A percentile compares a stretch with the other conserved stretches of the same genome.
Evolutionary conservation across 2,113 vertebrate species (phyloP).

Genomic region (Chloropsis hardwickii): DNA sequence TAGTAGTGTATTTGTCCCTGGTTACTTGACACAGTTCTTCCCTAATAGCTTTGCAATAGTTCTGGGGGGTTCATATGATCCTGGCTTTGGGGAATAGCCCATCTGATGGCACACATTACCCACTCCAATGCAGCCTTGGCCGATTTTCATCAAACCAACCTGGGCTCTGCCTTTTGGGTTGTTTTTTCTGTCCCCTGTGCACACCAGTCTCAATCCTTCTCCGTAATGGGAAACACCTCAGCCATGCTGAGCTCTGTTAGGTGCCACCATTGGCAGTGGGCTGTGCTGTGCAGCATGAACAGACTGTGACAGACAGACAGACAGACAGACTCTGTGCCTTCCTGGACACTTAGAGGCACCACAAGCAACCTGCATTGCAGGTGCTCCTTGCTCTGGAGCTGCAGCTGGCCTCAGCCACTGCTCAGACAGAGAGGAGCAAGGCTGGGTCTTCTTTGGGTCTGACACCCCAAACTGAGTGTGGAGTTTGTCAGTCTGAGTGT

Average conservation of each 20-base stretch:
- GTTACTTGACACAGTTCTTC: conserved; percentile 59
- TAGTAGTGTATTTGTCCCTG: conserved; percentile 21
- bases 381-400: background rate
- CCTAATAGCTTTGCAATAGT: conserved; percentile 55
- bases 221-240: background rate
- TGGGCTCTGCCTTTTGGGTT: background rate
- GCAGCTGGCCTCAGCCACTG: background rate
- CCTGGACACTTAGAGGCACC: background rate
- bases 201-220: background rate
- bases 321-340: background rate
- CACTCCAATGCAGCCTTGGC: background rate
- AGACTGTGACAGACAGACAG: background rate
- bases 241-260: background rate
- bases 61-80: conserved; percentile 18
- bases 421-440: background rate
- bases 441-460: background rate
- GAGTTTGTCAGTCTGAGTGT: background rate
- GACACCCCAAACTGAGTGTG: background rate
- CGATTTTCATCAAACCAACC: background rate
- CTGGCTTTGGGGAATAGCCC: conserved; percentile 35
- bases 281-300: background rate
- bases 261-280: background rate
- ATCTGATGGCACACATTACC: background rate
- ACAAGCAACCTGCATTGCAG: background rate
- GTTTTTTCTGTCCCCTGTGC: background rate